Conservation (phyloP, 2,888 invertebrate species). For the Amblyjoppa fuscipennis region DNA sequence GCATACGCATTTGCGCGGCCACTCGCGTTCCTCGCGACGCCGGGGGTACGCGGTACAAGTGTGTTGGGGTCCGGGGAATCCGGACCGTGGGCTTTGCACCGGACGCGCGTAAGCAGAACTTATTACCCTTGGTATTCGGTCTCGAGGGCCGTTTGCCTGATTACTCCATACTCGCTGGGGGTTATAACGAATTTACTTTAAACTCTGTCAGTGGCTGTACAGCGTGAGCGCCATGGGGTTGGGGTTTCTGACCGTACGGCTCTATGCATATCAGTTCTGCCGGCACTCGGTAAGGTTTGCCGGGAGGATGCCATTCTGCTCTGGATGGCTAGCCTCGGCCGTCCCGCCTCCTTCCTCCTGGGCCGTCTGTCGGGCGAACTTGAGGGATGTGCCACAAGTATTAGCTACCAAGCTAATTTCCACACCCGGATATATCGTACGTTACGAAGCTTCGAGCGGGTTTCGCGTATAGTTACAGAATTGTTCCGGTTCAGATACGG, state of each 20-base stretch:
- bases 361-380: not conserved
- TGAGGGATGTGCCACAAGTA: slow-evolving; percentile 25
- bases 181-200: slow-evolving; percentile 66
- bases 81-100: slow-evolving; percentile 54
- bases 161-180: slow-evolving; percentile 61
- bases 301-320: slow-evolving; percentile 10
- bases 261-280: slow-evolving; percentile 16
- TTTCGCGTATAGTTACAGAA: slow-evolving; percentile 32
- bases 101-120: slow-evolving; percentile 63
- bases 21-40: not conserved
- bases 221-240: slow-evolving; percentile 13
- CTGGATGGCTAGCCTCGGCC: slow-evolving; percentile 16
- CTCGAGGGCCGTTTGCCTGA: slow-evolving; percentile 63
- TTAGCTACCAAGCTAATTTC: slow-evolving; percentile 46
- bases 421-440: slow-evolving; percentile 29
- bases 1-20: slow-evolving; percentile 19
- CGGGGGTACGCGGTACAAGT: slow-evolving; percentile 4
- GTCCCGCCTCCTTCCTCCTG: not conserved
- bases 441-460: not conserved
- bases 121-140: slow-evolving; percentile 65
- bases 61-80: slow-evolving; percentile 36
- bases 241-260: slow-evolving; percentile 52
- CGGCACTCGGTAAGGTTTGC: slow-evolving; percentile 4
- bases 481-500: slow-evolving; percentile 13
- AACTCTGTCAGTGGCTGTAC: slow-evolving; percentile 39